phyloP scores from a whole-genome alignment of 2,888 invertebrate species.

The Maniola hyperantus region DNA sequence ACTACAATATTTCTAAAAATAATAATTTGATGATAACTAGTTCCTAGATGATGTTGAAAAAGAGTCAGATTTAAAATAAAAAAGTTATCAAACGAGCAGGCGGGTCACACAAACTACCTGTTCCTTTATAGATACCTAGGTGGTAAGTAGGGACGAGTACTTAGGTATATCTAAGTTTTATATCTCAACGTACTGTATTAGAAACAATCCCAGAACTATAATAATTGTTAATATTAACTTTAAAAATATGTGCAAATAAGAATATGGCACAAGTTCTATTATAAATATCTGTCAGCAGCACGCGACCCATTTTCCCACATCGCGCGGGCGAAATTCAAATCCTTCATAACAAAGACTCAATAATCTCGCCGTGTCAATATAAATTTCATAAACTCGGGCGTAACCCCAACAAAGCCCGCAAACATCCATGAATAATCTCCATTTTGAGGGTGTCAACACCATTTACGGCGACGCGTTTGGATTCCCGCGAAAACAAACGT shows the following conservation, averaged over 20 bases:
- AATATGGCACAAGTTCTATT: slow-evolving; percentile 46
- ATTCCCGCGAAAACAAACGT: slow-evolving; percentile 74
- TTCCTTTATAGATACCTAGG: too few species aligned
- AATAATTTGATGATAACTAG: too few species aligned
- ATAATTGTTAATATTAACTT: slow-evolving; percentile 5
- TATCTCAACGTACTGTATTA: neutral
- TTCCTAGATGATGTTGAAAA: too few species aligned
- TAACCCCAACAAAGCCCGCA: slow-evolving; percentile 71
- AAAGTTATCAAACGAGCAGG: too few species aligned
- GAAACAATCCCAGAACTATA: neutral
- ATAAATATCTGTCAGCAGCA: slow-evolving; percentile 75
- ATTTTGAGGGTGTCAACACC: slow-evolving; percentile 79
- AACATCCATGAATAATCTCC: slow-evolving; percentile 80
- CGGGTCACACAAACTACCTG: too few species aligned
- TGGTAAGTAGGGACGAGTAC: too few species aligned
- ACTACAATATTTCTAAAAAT: too few species aligned
- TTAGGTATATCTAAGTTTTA: too few species aligned
- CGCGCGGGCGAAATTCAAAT: slow-evolving; percentile 64
- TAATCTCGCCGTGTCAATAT: slow-evolving; percentile 78
- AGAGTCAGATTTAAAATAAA: too few species aligned
- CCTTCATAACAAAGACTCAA: slow-evolving; percentile 73
- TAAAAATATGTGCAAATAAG: slow-evolving; percentile 30
- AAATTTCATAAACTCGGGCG: slow-evolving; percentile 76
- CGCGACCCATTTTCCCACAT: slow-evolving; percentile 63
- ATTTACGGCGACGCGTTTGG: slow-evolving; percentile 57